A percentile compares a stretch with the other conserved stretches of the same genome.
phyloP scores from a whole-genome alignment of 2,888 invertebrate genomes.

The Phragmatobia fuliginosa region DNA sequence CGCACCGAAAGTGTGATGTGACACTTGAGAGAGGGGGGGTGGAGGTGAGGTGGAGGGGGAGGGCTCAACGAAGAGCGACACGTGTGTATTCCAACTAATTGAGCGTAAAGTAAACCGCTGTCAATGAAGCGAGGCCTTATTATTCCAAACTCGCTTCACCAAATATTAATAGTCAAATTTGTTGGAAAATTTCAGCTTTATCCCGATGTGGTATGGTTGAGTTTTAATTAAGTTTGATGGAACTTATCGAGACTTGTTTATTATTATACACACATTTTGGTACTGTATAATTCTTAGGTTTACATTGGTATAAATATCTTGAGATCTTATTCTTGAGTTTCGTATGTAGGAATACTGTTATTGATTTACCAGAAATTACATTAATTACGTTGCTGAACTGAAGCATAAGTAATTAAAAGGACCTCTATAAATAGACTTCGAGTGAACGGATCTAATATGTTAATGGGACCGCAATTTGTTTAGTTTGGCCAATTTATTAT shows the following conservation, averaged over 20 bases:
- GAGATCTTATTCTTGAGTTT: conserved; percentile 5
- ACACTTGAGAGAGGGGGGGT: conserved; percentile 32
- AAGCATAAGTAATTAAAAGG: conserved; percentile 45
- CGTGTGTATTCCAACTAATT: conserved; percentile 70
- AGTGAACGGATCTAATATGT: conserved; percentile 61
- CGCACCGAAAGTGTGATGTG: conserved; percentile 29
- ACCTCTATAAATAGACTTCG: conserved; percentile 41
- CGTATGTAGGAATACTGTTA: conserved; percentile 1
- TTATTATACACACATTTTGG: conserved; percentile 43
- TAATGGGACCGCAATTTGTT: conserved; percentile 59
- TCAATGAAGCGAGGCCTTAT: conserved; percentile 65
- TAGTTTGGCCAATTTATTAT: conserved; percentile 59
- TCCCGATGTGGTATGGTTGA: conserved; percentile 20
- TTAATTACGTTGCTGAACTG: conserved; percentile 30
- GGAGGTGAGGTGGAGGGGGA: conserved; percentile 23
- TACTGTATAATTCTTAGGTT: conserved; percentile 30
- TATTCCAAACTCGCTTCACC: conserved; percentile 62
- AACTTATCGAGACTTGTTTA: conserved; percentile 38
- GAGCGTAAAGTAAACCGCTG: conserved; percentile 74
- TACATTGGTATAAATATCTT: not conserved
- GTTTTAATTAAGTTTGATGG: conserved; percentile 18
- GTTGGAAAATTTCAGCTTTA: conserved; percentile 37
- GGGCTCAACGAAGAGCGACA: conserved; percentile 46
- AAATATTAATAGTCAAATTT: conserved; percentile 56
- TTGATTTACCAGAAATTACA: conserved; percentile 20